Evolutionary conservation across 2,113 vertebrate genomes (phyloP).

Genomic region (Uropsilus gracilis): DNA sequence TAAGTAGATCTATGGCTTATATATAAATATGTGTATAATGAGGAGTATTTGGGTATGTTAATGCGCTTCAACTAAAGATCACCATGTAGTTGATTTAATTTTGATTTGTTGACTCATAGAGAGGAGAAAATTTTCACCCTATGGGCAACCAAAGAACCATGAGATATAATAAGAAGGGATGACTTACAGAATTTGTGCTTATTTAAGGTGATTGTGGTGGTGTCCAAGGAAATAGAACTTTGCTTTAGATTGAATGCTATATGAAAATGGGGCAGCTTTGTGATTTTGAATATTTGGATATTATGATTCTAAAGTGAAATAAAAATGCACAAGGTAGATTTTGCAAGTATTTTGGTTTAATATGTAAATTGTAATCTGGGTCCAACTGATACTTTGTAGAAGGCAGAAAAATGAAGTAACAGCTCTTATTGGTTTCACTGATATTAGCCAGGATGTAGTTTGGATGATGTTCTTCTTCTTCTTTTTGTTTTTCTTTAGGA

Average conservation of each 20-base stretch:
- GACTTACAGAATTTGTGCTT: neutral
- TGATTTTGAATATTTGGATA: neutral
- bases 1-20: neutral
- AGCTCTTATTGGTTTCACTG: neutral
- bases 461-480: neutral
- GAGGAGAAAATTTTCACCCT: neutral
- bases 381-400: too few species aligned
- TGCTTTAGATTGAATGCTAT: neutral
- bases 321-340: too few species aligned
- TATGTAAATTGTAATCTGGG: too few species aligned
- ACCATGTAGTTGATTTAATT: neutral
- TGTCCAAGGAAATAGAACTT: neutral
- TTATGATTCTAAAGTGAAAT: too few species aligned
- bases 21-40: neutral
- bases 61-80: too few species aligned
- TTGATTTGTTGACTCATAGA: neutral
- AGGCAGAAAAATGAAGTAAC: neutral
- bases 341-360: too few species aligned
- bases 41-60: too few species aligned
- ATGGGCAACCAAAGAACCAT: accelerated
- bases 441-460: neutral
- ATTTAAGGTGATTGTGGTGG: neutral
- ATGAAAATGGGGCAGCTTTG: neutral
- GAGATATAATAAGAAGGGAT: neutral
- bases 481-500: neutral